Evolutionary conservation across 2,797 vertebrate genomes (phyloP).

Genomic region (Betta splendens): DNA sequence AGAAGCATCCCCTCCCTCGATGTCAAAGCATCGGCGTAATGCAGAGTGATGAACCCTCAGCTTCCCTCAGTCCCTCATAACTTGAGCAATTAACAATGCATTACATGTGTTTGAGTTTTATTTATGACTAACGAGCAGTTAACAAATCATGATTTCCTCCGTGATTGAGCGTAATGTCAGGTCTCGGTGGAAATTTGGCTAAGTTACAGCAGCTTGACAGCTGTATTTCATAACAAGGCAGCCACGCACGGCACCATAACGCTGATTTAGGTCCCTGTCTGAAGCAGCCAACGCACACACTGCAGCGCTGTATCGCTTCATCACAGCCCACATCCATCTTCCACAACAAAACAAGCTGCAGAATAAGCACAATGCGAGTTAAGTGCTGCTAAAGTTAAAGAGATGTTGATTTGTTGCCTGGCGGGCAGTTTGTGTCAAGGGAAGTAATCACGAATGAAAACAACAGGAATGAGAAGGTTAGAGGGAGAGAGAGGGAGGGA

Average conservation of each 20-base stretch:
- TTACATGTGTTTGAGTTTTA: conserved; percentile 67
- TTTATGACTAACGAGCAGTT: conserved; percentile 75
- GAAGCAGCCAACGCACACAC: conserved; percentile 57
- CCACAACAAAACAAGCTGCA: conserved; percentile 73
- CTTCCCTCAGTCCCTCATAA: conserved; percentile 45
- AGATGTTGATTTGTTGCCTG: conserved; percentile 79
- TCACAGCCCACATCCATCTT: conserved; percentile 71
- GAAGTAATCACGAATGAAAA: conserved; percentile 75
- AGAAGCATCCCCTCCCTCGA: conserved; percentile 18
- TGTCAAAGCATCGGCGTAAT: conserved; percentile 42
- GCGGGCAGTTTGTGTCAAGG: conserved; percentile 66
- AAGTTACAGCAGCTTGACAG: conserved; percentile 71
- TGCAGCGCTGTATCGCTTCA: conserved; percentile 66
- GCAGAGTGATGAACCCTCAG: conserved; percentile 52
- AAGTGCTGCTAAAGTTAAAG: conserved; percentile 78
- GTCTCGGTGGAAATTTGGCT: conserved; percentile 65
- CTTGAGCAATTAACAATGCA: conserved; percentile 71
- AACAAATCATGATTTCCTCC: conserved; percentile 72
- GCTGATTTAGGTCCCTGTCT: conserved; percentile 72
- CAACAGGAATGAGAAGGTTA: conserved; percentile 49
- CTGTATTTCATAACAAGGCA: conserved; percentile 71
- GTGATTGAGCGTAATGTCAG: conserved; percentile 60
- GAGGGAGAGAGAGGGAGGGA: conserved; percentile 6
- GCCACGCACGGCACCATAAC: conserved; percentile 64
- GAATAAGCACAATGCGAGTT: conserved; percentile 76